These are phyloP conservation scores for Cochlearius cochlearius DNA, from an alignment of 2,113 vertebrate species.

Conservation along the genomic window DNA sequence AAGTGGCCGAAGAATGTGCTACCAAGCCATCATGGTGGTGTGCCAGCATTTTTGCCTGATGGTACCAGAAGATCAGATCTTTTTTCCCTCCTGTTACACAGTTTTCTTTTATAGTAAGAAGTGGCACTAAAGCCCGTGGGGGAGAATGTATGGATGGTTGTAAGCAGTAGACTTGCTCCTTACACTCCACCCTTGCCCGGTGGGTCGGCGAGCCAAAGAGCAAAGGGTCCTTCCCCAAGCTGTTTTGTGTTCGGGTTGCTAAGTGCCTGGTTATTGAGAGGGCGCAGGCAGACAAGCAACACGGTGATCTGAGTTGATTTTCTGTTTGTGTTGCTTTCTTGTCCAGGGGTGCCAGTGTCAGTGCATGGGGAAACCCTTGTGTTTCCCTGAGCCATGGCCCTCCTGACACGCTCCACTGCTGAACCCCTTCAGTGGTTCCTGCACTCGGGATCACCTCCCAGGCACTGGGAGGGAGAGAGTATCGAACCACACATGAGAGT, in stretches of 20 bases:
- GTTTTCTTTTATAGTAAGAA: not conserved
- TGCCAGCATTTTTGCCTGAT: not conserved
- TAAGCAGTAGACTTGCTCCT: not conserved
- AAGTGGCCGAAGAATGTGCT: not conserved
- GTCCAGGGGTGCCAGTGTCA: not conserved
- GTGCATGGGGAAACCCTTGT: not conserved
- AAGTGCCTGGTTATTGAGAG: not conserved
- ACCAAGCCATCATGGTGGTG: not conserved
- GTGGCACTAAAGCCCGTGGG: not conserved
- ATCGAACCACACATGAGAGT: not conserved
- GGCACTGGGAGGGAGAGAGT: not conserved
- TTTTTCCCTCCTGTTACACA: not conserved
- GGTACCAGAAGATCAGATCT: not conserved
- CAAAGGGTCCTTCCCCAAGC: not conserved
- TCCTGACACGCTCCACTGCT: rapidly evolving
- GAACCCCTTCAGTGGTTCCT: not conserved
- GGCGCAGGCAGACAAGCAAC: rapidly evolving
- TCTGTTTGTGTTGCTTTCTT: not conserved
- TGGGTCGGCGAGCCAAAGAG: not conserved
- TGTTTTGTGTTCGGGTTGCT: not conserved
- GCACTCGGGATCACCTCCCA: not conserved
- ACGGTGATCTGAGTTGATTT: rapidly evolving
- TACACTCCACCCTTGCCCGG: rapidly evolving
- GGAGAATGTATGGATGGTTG: not conserved
- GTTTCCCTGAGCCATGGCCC: not conserved